Conservation (phyloP, 2,113 vertebrate species). For the Urocitellus parryii region DNA sequence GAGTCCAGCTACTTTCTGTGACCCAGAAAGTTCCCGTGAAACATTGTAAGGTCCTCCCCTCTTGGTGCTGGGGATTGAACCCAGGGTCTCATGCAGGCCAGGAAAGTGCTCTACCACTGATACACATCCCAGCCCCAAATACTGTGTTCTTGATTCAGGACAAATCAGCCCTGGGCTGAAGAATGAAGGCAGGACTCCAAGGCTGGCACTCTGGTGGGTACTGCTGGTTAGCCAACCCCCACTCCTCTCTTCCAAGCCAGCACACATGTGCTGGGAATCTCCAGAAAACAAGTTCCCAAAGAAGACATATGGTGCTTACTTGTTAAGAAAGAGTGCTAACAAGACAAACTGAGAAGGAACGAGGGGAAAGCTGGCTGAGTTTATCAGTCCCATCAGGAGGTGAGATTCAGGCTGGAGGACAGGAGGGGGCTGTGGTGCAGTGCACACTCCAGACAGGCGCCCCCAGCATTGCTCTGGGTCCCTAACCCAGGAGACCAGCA, state of each 20-base stretch:
- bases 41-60: neutral
- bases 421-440: neutral
- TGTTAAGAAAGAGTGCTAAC: constrained; percentile 72
- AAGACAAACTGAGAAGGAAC: constrained; percentile 71
- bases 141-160: neutral
- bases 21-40: neutral
- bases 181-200: neutral
- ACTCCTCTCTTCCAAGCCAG: constrained; percentile 4
- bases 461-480: too few relatives aligned
- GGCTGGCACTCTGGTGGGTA: neutral
- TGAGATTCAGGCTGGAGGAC: constrained; percentile 16
- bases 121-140: too few relatives aligned
- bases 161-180: constrained; percentile 8
- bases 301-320: constrained; percentile 77
- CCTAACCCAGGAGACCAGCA: too few relatives aligned
- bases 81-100: too few relatives aligned
- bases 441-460: neutral
- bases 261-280: constrained; percentile 68
- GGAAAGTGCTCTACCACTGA: too few relatives aligned
- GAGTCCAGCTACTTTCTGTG: neutral
- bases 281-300: constrained; percentile 60
- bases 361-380: constrained; percentile 24
- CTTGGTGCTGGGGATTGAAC: too few relatives aligned
- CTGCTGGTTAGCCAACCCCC: neutral
- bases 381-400: neutral